phyloP scores from a whole-genome alignment of 1,140 invertebrate genomes.

The Achroia grisella region DNA sequence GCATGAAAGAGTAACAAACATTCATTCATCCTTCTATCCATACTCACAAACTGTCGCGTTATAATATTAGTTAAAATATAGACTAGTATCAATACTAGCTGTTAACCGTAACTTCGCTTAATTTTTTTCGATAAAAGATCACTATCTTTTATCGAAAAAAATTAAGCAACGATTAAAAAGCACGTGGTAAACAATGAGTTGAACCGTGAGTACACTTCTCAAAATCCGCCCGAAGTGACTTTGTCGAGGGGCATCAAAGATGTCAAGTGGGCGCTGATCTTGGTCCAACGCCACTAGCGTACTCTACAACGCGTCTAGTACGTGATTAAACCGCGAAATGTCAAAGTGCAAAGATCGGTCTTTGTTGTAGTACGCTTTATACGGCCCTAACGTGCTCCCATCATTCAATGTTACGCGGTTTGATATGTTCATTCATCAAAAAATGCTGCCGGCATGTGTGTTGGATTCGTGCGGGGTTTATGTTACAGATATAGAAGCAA shows the following conservation, averaged over 20 bases:
- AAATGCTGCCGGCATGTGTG: conserved; percentile 29
- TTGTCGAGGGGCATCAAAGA: conserved; percentile 36
- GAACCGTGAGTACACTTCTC: conserved; percentile 13
- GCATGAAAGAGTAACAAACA: no score
- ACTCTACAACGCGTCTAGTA: conserved; percentile 22
- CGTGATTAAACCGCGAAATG: conserved; percentile 61
- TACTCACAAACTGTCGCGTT: no score
- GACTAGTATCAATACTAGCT: no score
- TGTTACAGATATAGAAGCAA: no score
- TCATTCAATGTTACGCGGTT: conserved; percentile 39
- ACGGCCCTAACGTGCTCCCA: conserved; percentile 9
- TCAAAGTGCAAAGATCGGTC: conserved; percentile 55
- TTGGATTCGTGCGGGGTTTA: no score
- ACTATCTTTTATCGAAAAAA: no score
- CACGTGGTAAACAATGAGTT: conserved; percentile 19
- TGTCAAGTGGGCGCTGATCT: conserved; percentile 43
- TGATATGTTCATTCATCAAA: conserved; percentile 58
- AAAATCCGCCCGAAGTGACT: conserved; percentile 31
- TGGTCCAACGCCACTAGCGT: conserved; percentile 22
- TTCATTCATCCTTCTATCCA: no score
- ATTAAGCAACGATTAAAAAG: conserved; percentile 7
- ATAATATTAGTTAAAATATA: no score
- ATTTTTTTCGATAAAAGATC: no score
- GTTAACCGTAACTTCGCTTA: no score
- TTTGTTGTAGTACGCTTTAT: conserved; percentile 15